Base-by-base conservation (phyloP, 92 coral and sea anemone genomes). In the Zoanthus sociatus region DNA sequence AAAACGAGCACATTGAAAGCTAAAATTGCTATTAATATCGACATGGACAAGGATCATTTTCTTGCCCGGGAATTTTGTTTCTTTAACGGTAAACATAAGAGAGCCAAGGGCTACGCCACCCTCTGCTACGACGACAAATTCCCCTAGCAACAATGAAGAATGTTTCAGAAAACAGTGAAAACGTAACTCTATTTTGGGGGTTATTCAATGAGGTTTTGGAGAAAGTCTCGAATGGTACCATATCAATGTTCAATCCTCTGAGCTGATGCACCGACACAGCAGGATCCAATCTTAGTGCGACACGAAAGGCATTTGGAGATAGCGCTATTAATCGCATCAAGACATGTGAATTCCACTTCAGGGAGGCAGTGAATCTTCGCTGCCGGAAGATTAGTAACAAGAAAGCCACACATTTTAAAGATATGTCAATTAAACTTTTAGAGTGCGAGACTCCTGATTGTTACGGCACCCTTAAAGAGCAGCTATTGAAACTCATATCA, bases 241-340 rank as follows among this genome's bases (percentile, higher is more conserved):
- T 7, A 31, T 11, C 26, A 8, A n/a, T 2, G 15, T 87, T 89
- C 69, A 78, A 71, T 44, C 79, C 92, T 4, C 5, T 70, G 9
- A 82, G 90, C 46, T 90, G 87, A 87, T 55, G 88, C 45, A 61
- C 84, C 8, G 93, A 90, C 69, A 82, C 64, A 20, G 64, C 64
- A 14, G 64, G 64, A 58, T 58, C 64, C 7, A 58, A 58, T 58
- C 64, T 58, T 58, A 58, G 64, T 58, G 64, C 64, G 64, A 58
- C 14, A 58, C 64, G 18, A 58, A 58, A 58, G 18, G 18, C 14
- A 3, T 58, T 58, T 56, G 64, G 64, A 58, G 64, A 58, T 58
- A 58, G 64, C 18, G 18, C 64, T 58, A 13, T 58, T 58, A 4
- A 58, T 58, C 64, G 64, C 64, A 58, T 58, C 64, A 58, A 58